Base-by-base conservation (phyloP, 1,140 invertebrate genomes). In the Meloidogyne floridensis region DNA sequence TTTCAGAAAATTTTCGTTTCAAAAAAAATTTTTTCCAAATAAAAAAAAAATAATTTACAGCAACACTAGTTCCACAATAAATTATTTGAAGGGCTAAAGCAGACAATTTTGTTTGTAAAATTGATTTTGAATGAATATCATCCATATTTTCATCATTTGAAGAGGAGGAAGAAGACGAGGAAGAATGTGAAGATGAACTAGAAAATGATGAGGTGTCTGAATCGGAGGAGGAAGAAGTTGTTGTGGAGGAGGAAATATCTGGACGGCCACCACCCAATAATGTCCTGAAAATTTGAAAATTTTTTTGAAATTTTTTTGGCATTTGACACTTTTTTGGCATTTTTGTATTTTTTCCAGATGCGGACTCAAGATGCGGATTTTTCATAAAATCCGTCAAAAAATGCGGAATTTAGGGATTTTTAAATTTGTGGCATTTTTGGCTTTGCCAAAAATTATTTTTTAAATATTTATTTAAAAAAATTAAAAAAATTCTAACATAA, bases 31-130 rank as follows among this genome's bases (percentile, higher is more conserved):
- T 83, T 8, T 15, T 65, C 32, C 32, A 32, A 72, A 18, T n/a
- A n/a, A 47, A 13, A 53, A 7, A 15, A 59, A 59, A 56, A 56
- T 9, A 56, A 84, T 1, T 73, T 82, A 51, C 18, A 18, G 71
- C 81, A 71, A 75, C 59, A 42, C 20, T 56, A n/a, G 53, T 65
- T 82, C 87, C 90, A 73, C 86, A 86, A 80, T 90, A 89, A 71
- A 90, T 89, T 80, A 90, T 90, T 77, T 90, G 88, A 13, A 90
- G 82, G 20, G 89, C 89, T 32, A 90, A 80, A 65, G 86, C 83
- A n/a, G 89, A 88, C 6, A 90, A 81, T 76, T 90, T 90, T 9
- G 86, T 85, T 80, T 90, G 89, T 15, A 90, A 83, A 72, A 90
- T 90, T 15, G 90, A 91, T 82, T 91, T 90, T 43, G 84, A 80